These are phyloP conservation scores for Ceratina japonica DNA, from an alignment of 1,140 invertebrate species.

Conservation along the genomic window DNA sequence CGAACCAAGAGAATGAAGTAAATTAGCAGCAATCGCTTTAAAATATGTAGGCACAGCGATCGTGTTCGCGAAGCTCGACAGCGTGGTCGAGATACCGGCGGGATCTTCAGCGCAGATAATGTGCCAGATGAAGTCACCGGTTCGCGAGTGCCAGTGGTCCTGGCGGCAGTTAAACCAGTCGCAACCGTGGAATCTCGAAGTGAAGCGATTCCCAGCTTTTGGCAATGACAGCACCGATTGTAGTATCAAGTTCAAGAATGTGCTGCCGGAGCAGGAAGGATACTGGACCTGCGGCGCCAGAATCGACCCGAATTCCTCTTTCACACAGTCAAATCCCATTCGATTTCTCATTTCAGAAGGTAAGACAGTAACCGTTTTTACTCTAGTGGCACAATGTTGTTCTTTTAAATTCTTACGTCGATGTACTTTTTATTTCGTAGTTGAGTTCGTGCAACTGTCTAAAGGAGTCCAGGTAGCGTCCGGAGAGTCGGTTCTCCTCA, in stretches of 20 bases:
- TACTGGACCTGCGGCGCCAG: constrained; percentile 77
- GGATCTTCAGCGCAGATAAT: constrained; percentile 73
- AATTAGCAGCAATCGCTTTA: too few species aligned
- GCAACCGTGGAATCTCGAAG: constrained; percentile 73
- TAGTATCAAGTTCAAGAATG: constrained; percentile 75
- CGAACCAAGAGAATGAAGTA: background rate
- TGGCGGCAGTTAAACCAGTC: constrained; percentile 76
- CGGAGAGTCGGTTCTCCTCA: constrained; percentile 74
- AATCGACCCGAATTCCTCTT: constrained; percentile 66
- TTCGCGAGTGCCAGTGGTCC: constrained; percentile 77
- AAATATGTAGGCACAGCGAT: constrained; percentile 36
- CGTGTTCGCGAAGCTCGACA: constrained; percentile 58
- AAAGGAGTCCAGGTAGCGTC: constrained; percentile 75
- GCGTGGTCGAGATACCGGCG: constrained; percentile 68
- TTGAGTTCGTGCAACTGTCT: constrained; percentile 77
- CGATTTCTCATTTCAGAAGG: constrained; percentile 75
- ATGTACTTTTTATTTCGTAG: constrained; percentile 52
- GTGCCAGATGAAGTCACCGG: constrained; percentile 69
- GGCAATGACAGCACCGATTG: constrained; percentile 74
- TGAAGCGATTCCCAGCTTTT: constrained; percentile 75
- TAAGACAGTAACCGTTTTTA: constrained; percentile 29
- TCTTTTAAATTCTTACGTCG: background rate
- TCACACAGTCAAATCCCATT: constrained; percentile 68
- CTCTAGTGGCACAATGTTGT: background rate
- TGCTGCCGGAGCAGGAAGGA: constrained; percentile 75